Evolutionary conservation across 2,888 invertebrate genomes (phyloP), one percentile per base, ranked within the genome.

Genomic region (Margaritifera margaritifera): DNA sequence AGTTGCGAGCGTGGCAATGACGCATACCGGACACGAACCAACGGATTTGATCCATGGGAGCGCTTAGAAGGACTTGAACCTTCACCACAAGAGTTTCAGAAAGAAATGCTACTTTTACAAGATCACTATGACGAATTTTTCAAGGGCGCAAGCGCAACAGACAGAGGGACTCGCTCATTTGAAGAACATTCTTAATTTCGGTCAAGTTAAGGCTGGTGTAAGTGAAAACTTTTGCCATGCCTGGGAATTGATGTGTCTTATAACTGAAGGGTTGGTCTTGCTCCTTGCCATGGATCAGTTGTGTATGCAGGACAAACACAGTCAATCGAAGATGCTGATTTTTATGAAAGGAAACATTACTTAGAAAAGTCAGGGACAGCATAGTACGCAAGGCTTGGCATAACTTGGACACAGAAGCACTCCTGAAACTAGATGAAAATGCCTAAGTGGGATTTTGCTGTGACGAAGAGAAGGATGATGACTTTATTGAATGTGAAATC

Each of bases 1-100:
- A 72, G 72, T 24, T n/a, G n/a, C n/a, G n/a, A n/a, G n/a, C n/a
- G n/a, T n/a, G n/a, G n/a, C n/a, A n/a, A n/a, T n/a, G n/a, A 72
- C 68, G 74, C 78, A 3, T 70, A 72, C 6, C 63, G 56, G n/a
- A 69, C 75, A 15, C 19, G 68, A 31, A 20, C 56, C 19, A 73
- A 71, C 55, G 70, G 73, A 5, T 56, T 77, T 6, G 64, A 62
- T 20, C 62, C 59, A 18, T 64, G 57, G 50, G 75, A 71, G 51
- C 27, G 73, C 52, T 51, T 73, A 6, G 74, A n/a, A n/a, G n/a
- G n/a, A n/a, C n/a, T n/a, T n/a, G n/a, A n/a, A n/a, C n/a, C n/a
- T n/a, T n/a, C n/a, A 75, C 54, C 61, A 18, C 75, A 78, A 58
- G 73, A 75, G 56, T 78, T 78, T 57, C 73, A 75, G 62, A 75